Evolutionary conservation across 2,113 vertebrate species (phyloP), one percentile per base, ranked within the genome.

Genomic region (Pelecanus crispus): DNA sequence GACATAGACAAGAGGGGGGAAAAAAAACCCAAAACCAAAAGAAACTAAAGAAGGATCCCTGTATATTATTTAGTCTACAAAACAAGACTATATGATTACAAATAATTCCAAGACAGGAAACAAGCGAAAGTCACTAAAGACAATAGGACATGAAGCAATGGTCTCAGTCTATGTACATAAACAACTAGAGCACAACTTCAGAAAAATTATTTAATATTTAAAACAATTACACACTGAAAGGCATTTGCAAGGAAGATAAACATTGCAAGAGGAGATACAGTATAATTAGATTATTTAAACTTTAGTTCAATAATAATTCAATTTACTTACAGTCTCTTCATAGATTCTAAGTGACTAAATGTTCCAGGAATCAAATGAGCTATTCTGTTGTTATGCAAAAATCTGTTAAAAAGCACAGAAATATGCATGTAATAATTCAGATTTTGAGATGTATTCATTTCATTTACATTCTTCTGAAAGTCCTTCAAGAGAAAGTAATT

Each of bases 321-420:
- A 3, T 95, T 95, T 94, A 99, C 99, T 99, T 97, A 99, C 99
- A 99, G 90, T 96, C 99, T 98, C 93, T 99, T 99, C 99, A 99
- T 99, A 74, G 99, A 99, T 93, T 99, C 98, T 95, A 99, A 98
- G 91, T 99, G 98, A 91, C 98, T 98, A 97, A 99, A 99, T 8
- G 99, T 99, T 95, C 99, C 99, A 4, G 98, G 98, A 90, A 98
- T 98, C 34, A 99, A 98, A 73, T 99, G 99, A 81, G 99, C 98
- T 92, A 99, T 99, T 96, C 99, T 98, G 97, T 99, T 99, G 98
- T 99, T 99, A 98, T 99, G 99, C 85, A 99, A 98, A 98, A 99
- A 99, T 93, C 99, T 99, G 97, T 96, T 63, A 93, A 93, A 88
- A 94, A 84, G 86, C n/a, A 87, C 14, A 90, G 40, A 95, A 86